Evolutionary conservation across 2,888 invertebrate genomes (phyloP).

Genomic region (Steromphala cineraria): DNA sequence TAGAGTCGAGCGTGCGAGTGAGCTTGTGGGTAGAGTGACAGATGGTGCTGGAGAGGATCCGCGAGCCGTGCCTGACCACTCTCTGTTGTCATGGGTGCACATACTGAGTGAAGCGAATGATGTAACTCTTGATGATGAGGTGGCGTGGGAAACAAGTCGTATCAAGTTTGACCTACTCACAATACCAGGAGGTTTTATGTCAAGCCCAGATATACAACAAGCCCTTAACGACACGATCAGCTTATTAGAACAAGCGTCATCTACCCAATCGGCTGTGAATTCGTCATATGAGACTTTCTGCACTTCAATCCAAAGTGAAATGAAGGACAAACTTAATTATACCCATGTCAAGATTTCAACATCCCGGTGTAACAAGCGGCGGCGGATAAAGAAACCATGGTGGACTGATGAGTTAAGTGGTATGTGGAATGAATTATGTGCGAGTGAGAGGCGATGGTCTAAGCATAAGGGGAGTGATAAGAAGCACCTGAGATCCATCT

Average conservation of each 20-base stretch:
- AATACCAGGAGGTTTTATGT: too few species aligned
- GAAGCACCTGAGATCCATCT: neutral
- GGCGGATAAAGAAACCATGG: neutral
- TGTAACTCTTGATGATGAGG: too few species aligned
- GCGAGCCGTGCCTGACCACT: neutral
- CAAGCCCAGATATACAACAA: too few species aligned
- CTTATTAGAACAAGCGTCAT: too few species aligned
- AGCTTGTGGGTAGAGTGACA: neutral
- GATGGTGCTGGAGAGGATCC: neutral
- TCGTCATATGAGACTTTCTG: too few species aligned
- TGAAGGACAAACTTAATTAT: neutral
- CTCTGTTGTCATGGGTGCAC: neutral
- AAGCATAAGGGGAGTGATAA: neutral
- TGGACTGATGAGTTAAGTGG: neutral
- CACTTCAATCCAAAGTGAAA: neutral
- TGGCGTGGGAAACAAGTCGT: too few species aligned
- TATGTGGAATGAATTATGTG: neutral
- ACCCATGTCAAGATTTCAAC: neutral
- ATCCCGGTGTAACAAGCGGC: neutral
- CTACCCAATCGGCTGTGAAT: too few species aligned
- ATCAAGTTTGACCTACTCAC: too few species aligned
- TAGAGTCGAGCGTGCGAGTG: neutral
- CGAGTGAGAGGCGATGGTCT: neutral
- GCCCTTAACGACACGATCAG: too few species aligned
- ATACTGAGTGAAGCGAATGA: too few species aligned